A percentile compares a stretch with the other conserved stretches of the same genome.
phyloP scores from a whole-genome alignment of 2,113 vertebrate genomes.

The Anarhynchus alexandrinus region DNA sequence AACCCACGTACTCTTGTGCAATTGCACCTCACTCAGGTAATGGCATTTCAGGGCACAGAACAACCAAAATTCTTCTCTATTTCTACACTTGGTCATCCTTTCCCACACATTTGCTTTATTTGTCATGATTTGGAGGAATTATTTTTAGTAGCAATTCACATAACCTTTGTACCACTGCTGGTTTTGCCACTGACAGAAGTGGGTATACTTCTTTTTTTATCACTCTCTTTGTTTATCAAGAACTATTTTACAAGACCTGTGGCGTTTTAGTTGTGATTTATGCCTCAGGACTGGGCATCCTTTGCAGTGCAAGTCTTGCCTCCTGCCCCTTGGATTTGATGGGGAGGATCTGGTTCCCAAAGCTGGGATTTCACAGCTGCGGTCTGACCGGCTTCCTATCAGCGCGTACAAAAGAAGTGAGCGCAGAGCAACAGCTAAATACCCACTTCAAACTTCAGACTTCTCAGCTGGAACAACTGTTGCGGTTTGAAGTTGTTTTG shows the following conservation, averaged over 20 bases:
- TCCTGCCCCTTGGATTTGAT: neutral
- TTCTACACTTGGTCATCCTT: neutral
- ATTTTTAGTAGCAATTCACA: neutral
- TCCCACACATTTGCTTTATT: neutral
- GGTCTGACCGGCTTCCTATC: conserved; percentile 6
- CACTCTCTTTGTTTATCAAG: neutral
- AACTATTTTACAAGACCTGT: neutral
- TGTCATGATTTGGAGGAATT: neutral
- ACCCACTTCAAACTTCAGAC: neutral
- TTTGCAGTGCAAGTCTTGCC: neutral
- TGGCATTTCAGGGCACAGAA: neutral
- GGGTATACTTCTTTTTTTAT: neutral
- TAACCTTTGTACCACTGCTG: neutral
- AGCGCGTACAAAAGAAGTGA: neutral
- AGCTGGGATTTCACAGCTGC: conserved; percentile 40
- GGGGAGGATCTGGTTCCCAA: neutral
- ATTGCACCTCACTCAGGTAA: neutral
- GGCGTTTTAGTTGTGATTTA: neutral
- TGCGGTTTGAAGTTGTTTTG: conserved; percentile 36
- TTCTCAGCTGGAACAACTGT: conserved; percentile 48
- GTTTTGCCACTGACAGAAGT: neutral
- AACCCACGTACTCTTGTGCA: neutral
- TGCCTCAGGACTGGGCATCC: neutral
- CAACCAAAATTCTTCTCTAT: neutral
- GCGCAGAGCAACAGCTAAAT: neutral